Evolutionary conservation across 2,113 vertebrate species (phyloP).

Genomic region (Cheirogaleus medius): DNA sequence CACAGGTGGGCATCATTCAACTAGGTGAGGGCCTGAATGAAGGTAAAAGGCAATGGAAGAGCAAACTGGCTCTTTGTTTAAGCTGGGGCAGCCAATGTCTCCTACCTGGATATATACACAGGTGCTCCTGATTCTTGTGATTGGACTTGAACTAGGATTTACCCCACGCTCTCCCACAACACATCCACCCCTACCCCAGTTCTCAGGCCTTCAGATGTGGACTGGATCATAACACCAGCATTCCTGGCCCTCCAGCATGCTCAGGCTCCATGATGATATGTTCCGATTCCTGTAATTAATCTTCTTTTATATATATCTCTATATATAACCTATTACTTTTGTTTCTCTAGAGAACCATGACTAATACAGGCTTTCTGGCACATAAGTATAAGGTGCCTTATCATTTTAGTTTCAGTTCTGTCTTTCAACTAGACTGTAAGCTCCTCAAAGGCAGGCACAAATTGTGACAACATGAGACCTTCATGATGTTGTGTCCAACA

Average conservation of each 20-base stretch:
- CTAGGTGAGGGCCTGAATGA: neutral
- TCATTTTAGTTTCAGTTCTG: neutral
- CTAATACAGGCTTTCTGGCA: neutral
- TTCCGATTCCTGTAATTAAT: neutral
- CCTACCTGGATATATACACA: neutral
- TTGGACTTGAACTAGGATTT: neutral
- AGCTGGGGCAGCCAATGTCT: neutral
- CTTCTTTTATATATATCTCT: neutral
- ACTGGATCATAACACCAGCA: neutral
- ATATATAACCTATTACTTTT: neutral
- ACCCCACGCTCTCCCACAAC: neutral
- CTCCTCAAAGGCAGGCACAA: neutral
- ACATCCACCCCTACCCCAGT: neutral
- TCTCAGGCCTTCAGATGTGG: too few species aligned
- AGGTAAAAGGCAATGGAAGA: neutral
- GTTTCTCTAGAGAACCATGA: neutral
- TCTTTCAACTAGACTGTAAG: neutral
- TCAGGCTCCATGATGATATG: accelerated
- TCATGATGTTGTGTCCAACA: neutral
- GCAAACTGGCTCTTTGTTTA: neutral
- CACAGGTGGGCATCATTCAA: neutral
- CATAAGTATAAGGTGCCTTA: neutral
- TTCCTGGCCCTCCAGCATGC: neutral
- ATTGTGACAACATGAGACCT: neutral
- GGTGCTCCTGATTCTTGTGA: accelerated